Conservation (phyloP, 2,797 vertebrate genomes). For the Trichosurus vulpecula region DNA sequence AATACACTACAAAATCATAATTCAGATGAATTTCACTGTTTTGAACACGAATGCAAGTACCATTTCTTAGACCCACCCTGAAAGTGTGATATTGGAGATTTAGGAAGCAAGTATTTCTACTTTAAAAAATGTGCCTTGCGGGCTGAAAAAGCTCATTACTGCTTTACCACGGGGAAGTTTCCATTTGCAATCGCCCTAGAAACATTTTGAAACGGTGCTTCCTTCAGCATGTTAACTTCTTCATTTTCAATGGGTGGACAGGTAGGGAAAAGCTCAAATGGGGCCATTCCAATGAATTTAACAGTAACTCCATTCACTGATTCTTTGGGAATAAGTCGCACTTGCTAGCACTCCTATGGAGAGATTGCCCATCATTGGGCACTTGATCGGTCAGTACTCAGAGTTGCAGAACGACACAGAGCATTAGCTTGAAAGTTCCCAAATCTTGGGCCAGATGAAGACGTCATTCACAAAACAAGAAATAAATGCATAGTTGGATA, state of each 20-base stretch:
- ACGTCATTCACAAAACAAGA: conserved; percentile 17
- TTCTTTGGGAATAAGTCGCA: conserved; percentile 22
- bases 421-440: conserved; percentile 32
- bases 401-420: conserved; percentile 32
- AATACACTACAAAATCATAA: background rate
- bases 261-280: conserved; percentile 51
- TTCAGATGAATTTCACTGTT: background rate
- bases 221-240: conserved; percentile 45
- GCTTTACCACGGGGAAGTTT: conserved; percentile 59
- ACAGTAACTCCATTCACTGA: conserved; percentile 49
- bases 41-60: background rate
- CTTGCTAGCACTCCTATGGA: background rate
- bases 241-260: conserved; percentile 38
- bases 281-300: conserved; percentile 35
- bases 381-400: conserved; percentile 16
- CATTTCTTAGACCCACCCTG: background rate
- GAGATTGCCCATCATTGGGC: background rate
- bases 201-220: conserved; percentile 37
- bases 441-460: conserved; percentile 43
- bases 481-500: conserved; percentile 3
- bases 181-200: conserved; percentile 46
- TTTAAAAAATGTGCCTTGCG: conserved; percentile 34
- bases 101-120: conserved; percentile 54
- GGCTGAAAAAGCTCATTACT: conserved; percentile 60
- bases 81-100: conserved; percentile 55